These are phyloP conservation scores for Zosterops borbonicus DNA, from an alignment of 2,113 vertebrate genomes.

Conservation along the genomic window DNA sequence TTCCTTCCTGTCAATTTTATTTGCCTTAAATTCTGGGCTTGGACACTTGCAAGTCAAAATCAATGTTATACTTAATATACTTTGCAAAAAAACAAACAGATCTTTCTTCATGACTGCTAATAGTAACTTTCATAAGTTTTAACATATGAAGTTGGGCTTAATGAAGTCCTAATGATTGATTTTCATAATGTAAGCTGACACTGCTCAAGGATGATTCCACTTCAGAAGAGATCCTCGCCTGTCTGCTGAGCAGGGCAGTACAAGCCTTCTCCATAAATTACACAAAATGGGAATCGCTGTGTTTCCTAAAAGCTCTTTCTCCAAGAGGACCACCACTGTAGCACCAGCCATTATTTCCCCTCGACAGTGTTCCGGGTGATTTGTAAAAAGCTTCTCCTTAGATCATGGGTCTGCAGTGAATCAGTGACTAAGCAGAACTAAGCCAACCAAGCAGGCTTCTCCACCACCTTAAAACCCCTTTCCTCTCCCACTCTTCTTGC, in stretches of 20 bases:
- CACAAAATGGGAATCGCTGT: background rate
- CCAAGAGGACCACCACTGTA: background rate
- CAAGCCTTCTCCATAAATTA: background rate
- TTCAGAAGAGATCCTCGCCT: background rate
- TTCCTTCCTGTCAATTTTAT: constrained; percentile 41
- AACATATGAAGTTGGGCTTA: background rate
- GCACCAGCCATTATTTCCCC: background rate
- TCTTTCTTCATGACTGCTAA: constrained; percentile 44
- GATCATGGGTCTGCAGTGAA: background rate
- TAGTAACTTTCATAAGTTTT: constrained; percentile 45
- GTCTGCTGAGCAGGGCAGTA: background rate
- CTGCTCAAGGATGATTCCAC: background rate
- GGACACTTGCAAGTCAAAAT: constrained; percentile 68
- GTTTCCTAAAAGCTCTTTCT: background rate
- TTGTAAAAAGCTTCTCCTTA: background rate
- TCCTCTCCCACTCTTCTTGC: background rate
- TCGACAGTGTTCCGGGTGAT: background rate
- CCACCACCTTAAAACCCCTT: background rate
- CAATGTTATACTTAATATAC: constrained; percentile 45
- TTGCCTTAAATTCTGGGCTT: constrained; percentile 60
- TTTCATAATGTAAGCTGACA: background rate
- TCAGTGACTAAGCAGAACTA: background rate
- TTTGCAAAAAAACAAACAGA: constrained; percentile 33
- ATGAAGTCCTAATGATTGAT: constrained; percentile 26
- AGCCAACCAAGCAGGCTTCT: background rate